phyloP scores from a whole-genome alignment of 1,140 invertebrate species.

The Eueides isabella region DNA sequence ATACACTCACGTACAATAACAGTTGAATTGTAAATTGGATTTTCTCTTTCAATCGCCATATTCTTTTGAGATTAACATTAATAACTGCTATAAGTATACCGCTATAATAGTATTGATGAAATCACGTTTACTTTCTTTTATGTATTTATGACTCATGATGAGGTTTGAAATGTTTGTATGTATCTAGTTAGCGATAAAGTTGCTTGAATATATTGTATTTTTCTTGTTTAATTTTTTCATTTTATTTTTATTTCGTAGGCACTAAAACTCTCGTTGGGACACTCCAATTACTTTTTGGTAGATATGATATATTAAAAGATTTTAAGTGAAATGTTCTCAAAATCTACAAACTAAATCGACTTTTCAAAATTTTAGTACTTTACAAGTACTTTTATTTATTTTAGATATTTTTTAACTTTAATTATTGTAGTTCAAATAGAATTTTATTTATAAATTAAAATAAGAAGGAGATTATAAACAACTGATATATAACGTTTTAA shows the following conservation, averaged over 20 bases:
- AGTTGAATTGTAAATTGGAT: conserved; percentile 24
- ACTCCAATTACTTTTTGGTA: too few relatives aligned
- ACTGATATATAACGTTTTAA: too few relatives aligned
- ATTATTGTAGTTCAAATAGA: too few relatives aligned
- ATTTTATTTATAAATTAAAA: too few relatives aligned
- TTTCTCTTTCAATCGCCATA: conserved; percentile 24
- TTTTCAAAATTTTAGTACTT: too few relatives aligned
- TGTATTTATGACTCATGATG: neutral
- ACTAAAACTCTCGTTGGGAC: neutral
- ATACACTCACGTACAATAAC: neutral
- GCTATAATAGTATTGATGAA: neutral
- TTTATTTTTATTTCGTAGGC: neutral
- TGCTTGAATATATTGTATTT: neutral
- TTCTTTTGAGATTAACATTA: conserved; percentile 20
- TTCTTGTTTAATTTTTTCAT: neutral
- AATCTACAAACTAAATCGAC: too few relatives aligned
- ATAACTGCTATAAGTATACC: neutral
- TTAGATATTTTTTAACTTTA: too few relatives aligned
- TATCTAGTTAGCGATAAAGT: neutral
- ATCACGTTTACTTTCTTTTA: neutral
- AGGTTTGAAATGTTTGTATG: neutral
- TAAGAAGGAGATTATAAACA: too few relatives aligned
- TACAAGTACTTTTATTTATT: too few relatives aligned
- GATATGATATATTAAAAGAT: too few relatives aligned
- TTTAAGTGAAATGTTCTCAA: too few relatives aligned